These are phyloP conservation scores for Oscheius myriophilus DNA, from an alignment of 2,888 invertebrate species.

Conservation along the genomic window DNA sequence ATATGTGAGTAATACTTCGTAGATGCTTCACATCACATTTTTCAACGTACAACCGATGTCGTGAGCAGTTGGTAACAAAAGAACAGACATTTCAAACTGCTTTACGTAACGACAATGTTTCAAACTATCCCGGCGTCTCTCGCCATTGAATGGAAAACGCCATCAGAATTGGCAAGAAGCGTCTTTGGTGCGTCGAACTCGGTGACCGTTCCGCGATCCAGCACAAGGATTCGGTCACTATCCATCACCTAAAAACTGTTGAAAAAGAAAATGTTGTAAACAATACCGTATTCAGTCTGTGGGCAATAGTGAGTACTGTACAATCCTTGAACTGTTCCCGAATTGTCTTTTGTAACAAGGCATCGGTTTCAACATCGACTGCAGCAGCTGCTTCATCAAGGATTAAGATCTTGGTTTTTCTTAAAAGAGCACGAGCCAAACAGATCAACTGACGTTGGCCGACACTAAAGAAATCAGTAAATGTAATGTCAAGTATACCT, in stretches of 20 bases:
- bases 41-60: conserved; percentile 11
- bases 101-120: background rate
- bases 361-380: conserved; percentile 71
- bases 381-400: conserved; percentile 76
- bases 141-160: conserved; percentile 58
- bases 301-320: conserved; percentile 75
- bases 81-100: no score
- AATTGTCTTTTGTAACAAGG: conserved; percentile 78
- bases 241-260: conserved; percentile 47
- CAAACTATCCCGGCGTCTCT: conserved; percentile 41
- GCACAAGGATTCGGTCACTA: conserved; percentile 52
- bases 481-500: background rate
- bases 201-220: conserved; percentile 52
- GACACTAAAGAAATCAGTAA: conserved; percentile 50
- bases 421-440: conserved; percentile 63
- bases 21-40: conserved; percentile 14
- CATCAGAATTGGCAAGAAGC: conserved; percentile 43
- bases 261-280: background rate
- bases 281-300: conserved; percentile 74
- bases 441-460: conserved; percentile 68
- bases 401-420: conserved; percentile 74
- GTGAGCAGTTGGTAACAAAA: conserved; percentile 15
- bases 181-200: conserved; percentile 57
- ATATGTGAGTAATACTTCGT: conserved; percentile 26
- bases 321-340: conserved; percentile 81